Evolutionary conservation across 2,113 vertebrate genomes (phyloP).

Genomic region (Lepus europaeus): DNA sequence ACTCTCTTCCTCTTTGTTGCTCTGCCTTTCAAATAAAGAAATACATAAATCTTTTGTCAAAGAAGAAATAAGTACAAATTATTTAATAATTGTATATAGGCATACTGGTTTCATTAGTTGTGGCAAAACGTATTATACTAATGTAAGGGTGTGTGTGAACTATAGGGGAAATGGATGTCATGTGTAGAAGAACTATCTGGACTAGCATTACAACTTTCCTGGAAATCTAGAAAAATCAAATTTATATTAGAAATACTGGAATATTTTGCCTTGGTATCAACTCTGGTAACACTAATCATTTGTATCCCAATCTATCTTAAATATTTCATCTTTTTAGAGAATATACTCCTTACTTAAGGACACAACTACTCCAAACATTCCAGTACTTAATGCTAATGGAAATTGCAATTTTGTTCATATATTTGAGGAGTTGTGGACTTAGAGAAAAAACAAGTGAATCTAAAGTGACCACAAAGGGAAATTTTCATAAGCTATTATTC

Average conservation of each 20-base stretch:
- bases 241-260: neutral
- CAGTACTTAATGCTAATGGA: neutral
- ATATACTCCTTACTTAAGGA: neutral
- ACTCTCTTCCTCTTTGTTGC: too few species aligned
- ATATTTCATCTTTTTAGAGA: neutral
- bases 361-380: neutral
- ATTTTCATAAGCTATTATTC: neutral
- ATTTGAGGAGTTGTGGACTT: neutral
- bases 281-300: neutral
- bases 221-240: neutral
- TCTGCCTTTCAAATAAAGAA: too few species aligned
- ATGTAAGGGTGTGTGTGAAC: neutral
- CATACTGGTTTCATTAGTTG: neutral
- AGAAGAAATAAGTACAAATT: too few species aligned
- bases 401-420: neutral
- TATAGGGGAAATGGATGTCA: neutral
- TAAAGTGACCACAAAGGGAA: neutral
- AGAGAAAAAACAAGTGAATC: neutral
- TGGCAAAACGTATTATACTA: neutral
- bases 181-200: neutral
- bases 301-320: neutral
- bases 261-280: neutral
- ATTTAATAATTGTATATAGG: neutral
- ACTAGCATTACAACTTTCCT: neutral
- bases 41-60: too few species aligned